phyloP scores from a whole-genome alignment of 2,113 vertebrate genomes.

The Elanoides forficatus region DNA sequence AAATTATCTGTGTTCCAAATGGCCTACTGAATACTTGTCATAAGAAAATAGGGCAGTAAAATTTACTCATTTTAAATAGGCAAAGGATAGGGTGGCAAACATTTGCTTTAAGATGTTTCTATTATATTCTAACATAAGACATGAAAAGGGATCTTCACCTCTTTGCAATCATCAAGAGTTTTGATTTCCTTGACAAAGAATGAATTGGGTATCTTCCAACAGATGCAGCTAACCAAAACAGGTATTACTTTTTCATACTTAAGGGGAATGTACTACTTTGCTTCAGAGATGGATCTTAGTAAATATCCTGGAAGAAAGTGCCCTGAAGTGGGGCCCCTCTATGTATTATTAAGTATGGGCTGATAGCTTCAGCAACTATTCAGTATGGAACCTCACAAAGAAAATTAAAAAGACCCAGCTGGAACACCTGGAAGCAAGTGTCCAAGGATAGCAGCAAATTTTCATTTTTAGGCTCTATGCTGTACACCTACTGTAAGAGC shows the following conservation, averaged over 20 bases:
- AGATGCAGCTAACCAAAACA: not conserved
- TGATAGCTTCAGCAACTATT: not conserved
- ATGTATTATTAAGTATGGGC: not conserved
- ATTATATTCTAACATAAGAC: not conserved
- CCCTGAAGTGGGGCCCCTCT: not conserved
- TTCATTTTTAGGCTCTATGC: not conserved
- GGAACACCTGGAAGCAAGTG: not conserved
- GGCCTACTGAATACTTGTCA: not conserved
- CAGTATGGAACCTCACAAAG: not conserved
- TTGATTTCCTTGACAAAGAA: not conserved
- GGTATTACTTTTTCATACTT: not conserved
- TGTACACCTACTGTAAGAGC: not conserved
- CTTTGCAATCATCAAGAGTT: not conserved
- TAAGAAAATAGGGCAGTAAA: not conserved
- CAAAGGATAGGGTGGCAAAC: accelerated
- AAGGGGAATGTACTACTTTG: not conserved
- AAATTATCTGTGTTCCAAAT: not conserved
- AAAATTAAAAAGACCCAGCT: not conserved
- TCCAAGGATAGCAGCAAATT: not conserved
- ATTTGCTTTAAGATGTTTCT: not conserved
- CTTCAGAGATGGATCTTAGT: not conserved
- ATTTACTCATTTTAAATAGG: not conserved
- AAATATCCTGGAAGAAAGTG: not conserved
- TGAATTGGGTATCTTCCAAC: not conserved
- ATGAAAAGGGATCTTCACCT: not conserved